These are phyloP conservation scores for Smithornis capensis DNA, from an alignment of 2,113 vertebrate species.

Conservation along the genomic window DNA sequence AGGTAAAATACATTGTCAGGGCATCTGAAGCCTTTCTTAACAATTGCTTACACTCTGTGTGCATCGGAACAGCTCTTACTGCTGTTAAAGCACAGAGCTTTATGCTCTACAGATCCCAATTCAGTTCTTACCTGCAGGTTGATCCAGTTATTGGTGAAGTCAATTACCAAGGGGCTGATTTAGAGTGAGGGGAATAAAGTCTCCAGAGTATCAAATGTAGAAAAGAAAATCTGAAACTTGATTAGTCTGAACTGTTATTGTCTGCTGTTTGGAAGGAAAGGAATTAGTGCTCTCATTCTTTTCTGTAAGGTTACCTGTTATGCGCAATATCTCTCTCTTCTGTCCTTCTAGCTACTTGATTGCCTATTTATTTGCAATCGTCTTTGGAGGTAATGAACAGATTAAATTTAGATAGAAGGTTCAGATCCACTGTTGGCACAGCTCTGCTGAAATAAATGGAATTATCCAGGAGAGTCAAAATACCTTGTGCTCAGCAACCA, in stretches of 20 bases:
- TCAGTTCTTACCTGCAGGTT: not conserved
- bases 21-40: not conserved
- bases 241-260: slow-evolving; percentile 34
- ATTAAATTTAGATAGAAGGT: slow-evolving; percentile 56
- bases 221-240: slow-evolving; percentile 24
- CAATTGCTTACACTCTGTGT: not conserved
- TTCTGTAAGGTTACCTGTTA: slow-evolving; percentile 12
- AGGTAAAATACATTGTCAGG: not conserved
- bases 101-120: not conserved
- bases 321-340: not conserved
- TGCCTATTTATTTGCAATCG: slow-evolving; percentile 60
- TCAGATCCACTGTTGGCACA: slow-evolving; percentile 37
- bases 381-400: slow-evolving; percentile 54
- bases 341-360: slow-evolving; percentile 39
- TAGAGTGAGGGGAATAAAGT: not conserved
- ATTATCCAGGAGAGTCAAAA: slow-evolving; percentile 47
- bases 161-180: not conserved
- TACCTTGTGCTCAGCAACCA: slow-evolving; percentile 14
- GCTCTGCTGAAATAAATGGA: slow-evolving; percentile 34
- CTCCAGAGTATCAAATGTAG: slow-evolving; percentile 10
- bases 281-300: slow-evolving; percentile 23
- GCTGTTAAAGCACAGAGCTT: not conserved
- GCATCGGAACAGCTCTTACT: not conserved
- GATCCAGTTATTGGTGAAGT: not conserved
- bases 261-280: slow-evolving; percentile 47